These are phyloP conservation scores for Artibeus lituratus DNA, from an alignment of 2,797 vertebrate genomes.

Conservation along the genomic window DNA sequence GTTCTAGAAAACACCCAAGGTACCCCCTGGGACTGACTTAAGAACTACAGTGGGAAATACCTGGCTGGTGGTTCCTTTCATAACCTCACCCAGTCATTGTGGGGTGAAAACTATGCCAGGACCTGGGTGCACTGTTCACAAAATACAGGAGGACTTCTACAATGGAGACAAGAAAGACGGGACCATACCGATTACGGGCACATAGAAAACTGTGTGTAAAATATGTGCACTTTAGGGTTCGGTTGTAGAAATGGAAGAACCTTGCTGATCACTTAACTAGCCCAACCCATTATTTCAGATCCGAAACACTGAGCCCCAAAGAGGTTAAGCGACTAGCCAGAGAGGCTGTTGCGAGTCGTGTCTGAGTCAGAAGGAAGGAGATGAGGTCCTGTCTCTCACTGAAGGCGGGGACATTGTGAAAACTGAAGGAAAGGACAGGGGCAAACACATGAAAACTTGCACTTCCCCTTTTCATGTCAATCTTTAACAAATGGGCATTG, in stretches of 20 bases:
- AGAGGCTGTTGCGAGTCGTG: not conserved
- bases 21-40: not conserved
- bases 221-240: not conserved
- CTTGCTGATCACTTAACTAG: not conserved
- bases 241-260: not conserved
- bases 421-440: not conserved
- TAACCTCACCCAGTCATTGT: not conserved
- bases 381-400: not conserved
- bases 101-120: not conserved
- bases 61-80: not conserved
- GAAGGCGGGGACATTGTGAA: not conserved
- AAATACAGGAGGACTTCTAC: not conserved
- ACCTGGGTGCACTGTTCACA: not conserved
- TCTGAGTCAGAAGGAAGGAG: not conserved
- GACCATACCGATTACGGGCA: fast-evolving
- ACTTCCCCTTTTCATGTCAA: not conserved
- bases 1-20: not conserved
- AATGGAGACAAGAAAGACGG: not conserved
- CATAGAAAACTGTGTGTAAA: not conserved
- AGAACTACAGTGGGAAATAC: not conserved
- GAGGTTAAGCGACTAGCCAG: not conserved
- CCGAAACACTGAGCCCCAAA: not conserved
- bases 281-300: not conserved
- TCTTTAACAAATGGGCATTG: not conserved
- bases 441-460: not conserved